Evolutionary conservation across 1,140 invertebrate species (phyloP), one percentile per base, ranked within the genome.

Genomic region (Drosophila athabasca): DNA sequence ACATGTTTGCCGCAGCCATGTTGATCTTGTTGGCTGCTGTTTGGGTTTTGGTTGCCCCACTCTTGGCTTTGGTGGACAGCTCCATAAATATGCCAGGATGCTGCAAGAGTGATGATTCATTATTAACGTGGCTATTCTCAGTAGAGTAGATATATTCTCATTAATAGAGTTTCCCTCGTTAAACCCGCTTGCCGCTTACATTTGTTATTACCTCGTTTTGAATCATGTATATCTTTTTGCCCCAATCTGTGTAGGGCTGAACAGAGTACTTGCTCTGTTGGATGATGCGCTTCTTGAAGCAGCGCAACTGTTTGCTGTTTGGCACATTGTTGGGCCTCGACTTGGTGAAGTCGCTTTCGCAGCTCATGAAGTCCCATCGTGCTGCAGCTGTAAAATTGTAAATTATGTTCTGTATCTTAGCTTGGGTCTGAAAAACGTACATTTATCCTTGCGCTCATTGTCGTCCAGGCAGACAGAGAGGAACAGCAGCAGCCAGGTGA

Each of bases 351-450:
- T 92, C 93, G 11, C 93, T 93, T 90, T 95, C 95, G 54, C 95
- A 95, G 73, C 96, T 95, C 78, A 97, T 95, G 92, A 96, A 97
- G 89, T 96, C 95, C 96, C 96, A 97, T 53, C 96, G 93, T 7
- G 93, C 93, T 5, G 93, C 85, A 66, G 93, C 93, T 93, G 72
- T 17, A 81, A 66, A 62, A 69, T 62, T 31, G 43, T 5, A 26
- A 4, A 5, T 26, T 26, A 11, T 13, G 0, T 39, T 13, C 11
- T 39, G 35, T 11, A 4, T 9, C 0, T 39, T 35, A 1, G 0
- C 17, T 11, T 50, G 6, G 2, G 9, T 13, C n/a, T 6, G 51
- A 11, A 13, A 9, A 11, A 39, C 90, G 82, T 73, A 92, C 91
- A 92, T 83, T 91, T 91, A 65, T 92, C 92, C 73, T 92, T 92